These are phyloP conservation scores for Axis porcinus DNA, from an alignment of 2,113 vertebrate species.

Conservation along the genomic window DNA sequence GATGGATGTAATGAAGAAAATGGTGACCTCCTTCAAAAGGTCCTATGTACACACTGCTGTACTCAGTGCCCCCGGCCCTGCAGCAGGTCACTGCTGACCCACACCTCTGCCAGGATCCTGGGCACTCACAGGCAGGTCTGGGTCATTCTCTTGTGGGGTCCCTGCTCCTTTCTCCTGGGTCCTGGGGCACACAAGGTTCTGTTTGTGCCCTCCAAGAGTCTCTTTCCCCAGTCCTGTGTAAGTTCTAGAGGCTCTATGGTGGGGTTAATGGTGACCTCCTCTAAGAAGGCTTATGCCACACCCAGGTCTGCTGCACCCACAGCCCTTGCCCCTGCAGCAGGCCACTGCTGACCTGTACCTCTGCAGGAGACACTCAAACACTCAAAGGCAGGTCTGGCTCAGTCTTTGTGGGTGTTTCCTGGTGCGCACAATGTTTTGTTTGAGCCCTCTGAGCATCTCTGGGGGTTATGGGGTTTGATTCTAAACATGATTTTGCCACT, in stretches of 20 bases:
- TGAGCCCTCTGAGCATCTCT: background rate
- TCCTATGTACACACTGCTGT: rapidly evolving
- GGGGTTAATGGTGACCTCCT: background rate
- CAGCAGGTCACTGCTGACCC: background rate
- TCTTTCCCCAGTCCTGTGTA: background rate
- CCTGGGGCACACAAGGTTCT: background rate
- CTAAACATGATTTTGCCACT: background rate
- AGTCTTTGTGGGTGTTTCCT: background rate
- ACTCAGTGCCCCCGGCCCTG: background rate
- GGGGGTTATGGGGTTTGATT: background rate
- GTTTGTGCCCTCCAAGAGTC: background rate
- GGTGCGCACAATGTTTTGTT: background rate
- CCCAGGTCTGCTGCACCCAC: background rate
- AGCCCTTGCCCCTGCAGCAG: background rate
- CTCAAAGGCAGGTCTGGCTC: background rate
- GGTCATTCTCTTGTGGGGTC: background rate
- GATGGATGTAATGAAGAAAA: background rate
- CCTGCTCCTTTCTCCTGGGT: background rate
- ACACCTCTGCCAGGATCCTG: background rate
- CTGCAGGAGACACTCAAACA: background rate
- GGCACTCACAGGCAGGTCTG: background rate
- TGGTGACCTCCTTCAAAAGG: background rate
- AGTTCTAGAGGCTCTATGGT: background rate
- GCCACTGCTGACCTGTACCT: background rate
- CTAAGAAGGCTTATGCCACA: background rate